Base-by-base conservation (phyloP, 2,888 invertebrate genomes). In the Netelia melanura region DNA sequence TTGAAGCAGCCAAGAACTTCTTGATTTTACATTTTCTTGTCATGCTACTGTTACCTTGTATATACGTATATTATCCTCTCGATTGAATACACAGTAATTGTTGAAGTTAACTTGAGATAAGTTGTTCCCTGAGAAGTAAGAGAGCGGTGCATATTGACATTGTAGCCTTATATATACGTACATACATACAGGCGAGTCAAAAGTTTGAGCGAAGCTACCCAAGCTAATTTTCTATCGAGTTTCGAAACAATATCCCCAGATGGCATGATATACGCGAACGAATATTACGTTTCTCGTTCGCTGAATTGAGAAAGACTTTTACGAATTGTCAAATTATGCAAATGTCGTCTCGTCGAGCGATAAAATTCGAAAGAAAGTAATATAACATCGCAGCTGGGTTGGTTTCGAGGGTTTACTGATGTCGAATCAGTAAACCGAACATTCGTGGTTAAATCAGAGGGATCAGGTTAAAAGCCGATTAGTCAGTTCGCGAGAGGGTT, bases 291-390 rank as follows among this genome's bases (percentile, higher is more conserved):
- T 71, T 65, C 21, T 67, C 75, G 64, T 64, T 71, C 76, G 70
- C 43, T 64, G 62, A 70, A 54, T 62, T 77, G 68, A 77, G 81
- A 81, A 72, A 75, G 74, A 44, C 14, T 44, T 17, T 30, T 74
- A 64, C 68, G 21, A 44, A 75, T 64, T 62, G 65, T 74, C 79
- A 64, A 74, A 79, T 79, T 86, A 86, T 81, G 81, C 76, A 81
- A 81, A 79, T 84, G 61, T 78, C 64, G 38, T 38, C 21, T 44
- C 30, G 48, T 23, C 43, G 21, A 38, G 21, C 38, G 25, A 38
- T 8, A 9, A 71, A 77, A 52, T 25, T 17, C 38, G 56, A 72
- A 23, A 52, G 65, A 80, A 58, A 43, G 23, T 62, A 72, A 68
- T 76, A 68, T 76, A 68, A 70, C n/a, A 10, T 71, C 56, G 56